phyloP scores from a whole-genome alignment of 2,797 vertebrate genomes.

The Rhadinocentrus ornatus region DNA sequence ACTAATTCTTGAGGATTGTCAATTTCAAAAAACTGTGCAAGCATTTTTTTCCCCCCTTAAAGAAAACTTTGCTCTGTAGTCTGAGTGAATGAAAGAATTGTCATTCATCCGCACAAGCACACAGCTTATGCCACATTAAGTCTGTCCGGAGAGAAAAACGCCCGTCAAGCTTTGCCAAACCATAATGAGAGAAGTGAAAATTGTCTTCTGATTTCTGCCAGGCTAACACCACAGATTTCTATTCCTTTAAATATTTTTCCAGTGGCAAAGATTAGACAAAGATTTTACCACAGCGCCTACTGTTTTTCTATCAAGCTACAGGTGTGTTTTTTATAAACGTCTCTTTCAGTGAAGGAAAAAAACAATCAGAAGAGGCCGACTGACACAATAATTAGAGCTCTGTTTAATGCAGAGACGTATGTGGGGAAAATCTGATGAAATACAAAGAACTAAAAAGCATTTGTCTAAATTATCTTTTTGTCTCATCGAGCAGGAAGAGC shows the following conservation, averaged over 20 bases:
- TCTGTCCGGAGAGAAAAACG: conserved; percentile 36
- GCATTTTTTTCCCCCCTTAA: conserved; percentile 8
- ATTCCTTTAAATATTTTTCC: conserved; percentile 3
- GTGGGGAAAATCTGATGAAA: conserved; percentile 24
- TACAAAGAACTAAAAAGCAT: conserved; percentile 55
- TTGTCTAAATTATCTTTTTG: conserved; percentile 61
- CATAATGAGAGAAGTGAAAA: conserved; percentile 35
- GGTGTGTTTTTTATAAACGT: conserved; percentile 9
- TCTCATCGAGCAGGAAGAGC: conserved; percentile 36
- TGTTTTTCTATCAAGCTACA: conserved; percentile 1
- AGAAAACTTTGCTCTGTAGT: neutral
- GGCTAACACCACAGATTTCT: neutral
- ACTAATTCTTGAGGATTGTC: conserved; percentile 4
- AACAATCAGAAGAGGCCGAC: conserved; percentile 16
- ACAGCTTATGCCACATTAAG: conserved; percentile 10
- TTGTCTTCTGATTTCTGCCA: neutral
- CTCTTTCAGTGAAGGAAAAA: neutral
- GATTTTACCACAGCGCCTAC: neutral
- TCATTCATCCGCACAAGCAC: conserved; percentile 22
- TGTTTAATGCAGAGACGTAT: conserved; percentile 33
- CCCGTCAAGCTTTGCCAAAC: conserved; percentile 27
- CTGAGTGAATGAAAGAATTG: conserved; percentile 17
- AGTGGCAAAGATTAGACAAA: conserved; percentile 13
- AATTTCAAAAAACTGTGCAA: neutral
- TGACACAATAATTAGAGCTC: conserved; percentile 53